Evolutionary conservation across 2,888 invertebrate species (phyloP), one percentile per base, ranked within the genome.

Genomic region (Iphiclides podalirius): DNA sequence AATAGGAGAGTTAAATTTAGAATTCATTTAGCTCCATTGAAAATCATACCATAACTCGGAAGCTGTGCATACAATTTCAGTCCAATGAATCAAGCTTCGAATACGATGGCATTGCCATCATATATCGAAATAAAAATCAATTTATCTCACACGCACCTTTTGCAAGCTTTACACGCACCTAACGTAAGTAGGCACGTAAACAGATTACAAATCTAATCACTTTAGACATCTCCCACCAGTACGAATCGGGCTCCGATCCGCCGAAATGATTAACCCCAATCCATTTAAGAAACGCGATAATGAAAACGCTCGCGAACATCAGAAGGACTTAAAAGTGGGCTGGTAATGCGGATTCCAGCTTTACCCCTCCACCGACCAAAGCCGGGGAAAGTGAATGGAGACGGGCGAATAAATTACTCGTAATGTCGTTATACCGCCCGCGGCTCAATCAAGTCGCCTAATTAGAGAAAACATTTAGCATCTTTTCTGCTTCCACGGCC

Each of bases 241-340:
- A 36, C 38, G 23, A 43, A 44, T 33, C 44, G 20, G 38, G 17
- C 13, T 34, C 9, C 20, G 40, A 45, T 20, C 45, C 40, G 51
- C 62, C 64, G 54, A 61, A 54, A 63, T 70, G 72, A 77, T 77
- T 73, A 79, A 69, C 59, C 53, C 37, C 67, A 79, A 83, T 81
- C 75, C 69, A 70, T 75, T 76, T 74, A 74, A 78, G 65, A 68
- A 60, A 64, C 57, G 67, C 73, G 80, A 83, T 83, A 79, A 79
- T 77, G 68, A 77, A 80, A 72, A 75, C 72, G 70, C 65, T 78
- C 61, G 69, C 60, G 69, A 78, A 78, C 76, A 77, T 72, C 70
- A 66, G 66, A 68, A 63, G 63, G 72, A 64, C 70, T 79, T 71
- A 72, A 62, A 70, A 63, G 63, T 59, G 58, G 61, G 60, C 66